These are phyloP conservation scores for Pseudocheirus occidentalis DNA, from an alignment of 2,797 vertebrate species.

Conservation along the genomic window DNA sequence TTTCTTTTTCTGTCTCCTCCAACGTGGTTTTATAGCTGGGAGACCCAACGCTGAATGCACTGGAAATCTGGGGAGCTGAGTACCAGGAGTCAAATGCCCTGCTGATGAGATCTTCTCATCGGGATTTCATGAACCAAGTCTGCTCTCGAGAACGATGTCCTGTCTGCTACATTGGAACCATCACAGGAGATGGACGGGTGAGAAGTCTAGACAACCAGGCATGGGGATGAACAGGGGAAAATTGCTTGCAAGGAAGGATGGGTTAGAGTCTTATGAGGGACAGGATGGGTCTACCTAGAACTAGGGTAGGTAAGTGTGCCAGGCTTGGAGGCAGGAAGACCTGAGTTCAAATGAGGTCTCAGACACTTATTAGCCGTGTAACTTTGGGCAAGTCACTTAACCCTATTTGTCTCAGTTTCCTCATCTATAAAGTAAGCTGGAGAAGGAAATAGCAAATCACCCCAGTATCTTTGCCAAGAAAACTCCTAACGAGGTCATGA, in stretches of 20 bases:
- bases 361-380: not conserved
- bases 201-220: conserved; percentile 35
- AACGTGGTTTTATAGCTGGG: conserved; percentile 84
- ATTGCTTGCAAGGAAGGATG: not conserved
- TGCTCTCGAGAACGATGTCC: conserved; percentile 92
- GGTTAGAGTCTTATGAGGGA: not conserved
- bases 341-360: not conserved
- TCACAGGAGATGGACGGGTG: conserved; percentile 91
- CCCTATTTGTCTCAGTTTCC: not conserved
- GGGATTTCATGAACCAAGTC: conserved; percentile 86
- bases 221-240: not conserved
- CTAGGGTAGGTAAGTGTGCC: not conserved
- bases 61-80: conserved; percentile 96
- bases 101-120: conserved; percentile 85
- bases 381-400: not conserved
- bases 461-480: not conserved
- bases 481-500: not conserved
- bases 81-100: conserved; percentile 97
- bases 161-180: conserved; percentile 90
- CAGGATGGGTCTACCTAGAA: not conserved
- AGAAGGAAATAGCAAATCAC: not conserved
- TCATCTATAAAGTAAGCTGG: not conserved
- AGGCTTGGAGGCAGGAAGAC: not conserved
- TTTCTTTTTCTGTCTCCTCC: not conserved
- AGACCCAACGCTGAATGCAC: conserved; percentile 92